phyloP scores from a whole-genome alignment of 2,888 invertebrate genomes.

The Idaea straminata region DNA sequence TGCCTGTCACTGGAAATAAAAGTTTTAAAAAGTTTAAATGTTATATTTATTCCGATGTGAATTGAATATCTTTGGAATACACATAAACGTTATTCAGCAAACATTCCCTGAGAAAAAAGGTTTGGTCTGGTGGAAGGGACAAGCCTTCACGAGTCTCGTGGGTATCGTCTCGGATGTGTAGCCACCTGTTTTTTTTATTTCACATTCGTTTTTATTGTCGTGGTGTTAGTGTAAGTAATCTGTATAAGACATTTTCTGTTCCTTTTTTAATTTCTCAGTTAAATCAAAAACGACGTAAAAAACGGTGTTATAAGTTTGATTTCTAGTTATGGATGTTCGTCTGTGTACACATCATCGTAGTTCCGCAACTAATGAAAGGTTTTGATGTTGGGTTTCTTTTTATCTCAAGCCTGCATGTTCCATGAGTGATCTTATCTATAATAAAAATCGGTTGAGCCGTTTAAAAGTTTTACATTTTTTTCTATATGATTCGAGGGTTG shows the following conservation, averaged over 20 bases:
- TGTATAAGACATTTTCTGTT: constrained; percentile 21
- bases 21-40: background rate
- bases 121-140: constrained; percentile 46
- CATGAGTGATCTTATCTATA: no score
- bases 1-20: no score
- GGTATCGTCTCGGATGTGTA: constrained; percentile 47
- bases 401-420: no score
- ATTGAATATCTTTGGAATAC: constrained; percentile 12
- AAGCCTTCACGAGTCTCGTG: constrained; percentile 51
- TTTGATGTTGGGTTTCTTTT: no score
- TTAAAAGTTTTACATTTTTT: no score
- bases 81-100: constrained; percentile 28
- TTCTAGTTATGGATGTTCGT: background rate
- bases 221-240: constrained; percentile 31
- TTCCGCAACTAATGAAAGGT: no score
- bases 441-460: no score
- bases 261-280: constrained; percentile 1
- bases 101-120: constrained; percentile 44
- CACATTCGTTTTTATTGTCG: constrained; percentile 49
- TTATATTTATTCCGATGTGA: background rate
- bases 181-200: constrained; percentile 52
- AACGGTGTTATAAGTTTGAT: background rate
- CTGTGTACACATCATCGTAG: background rate
- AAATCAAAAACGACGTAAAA: background rate
- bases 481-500: no score